Conservation (phyloP, 2,888 invertebrate genomes). For the Platypus cylindrus region DNA sequence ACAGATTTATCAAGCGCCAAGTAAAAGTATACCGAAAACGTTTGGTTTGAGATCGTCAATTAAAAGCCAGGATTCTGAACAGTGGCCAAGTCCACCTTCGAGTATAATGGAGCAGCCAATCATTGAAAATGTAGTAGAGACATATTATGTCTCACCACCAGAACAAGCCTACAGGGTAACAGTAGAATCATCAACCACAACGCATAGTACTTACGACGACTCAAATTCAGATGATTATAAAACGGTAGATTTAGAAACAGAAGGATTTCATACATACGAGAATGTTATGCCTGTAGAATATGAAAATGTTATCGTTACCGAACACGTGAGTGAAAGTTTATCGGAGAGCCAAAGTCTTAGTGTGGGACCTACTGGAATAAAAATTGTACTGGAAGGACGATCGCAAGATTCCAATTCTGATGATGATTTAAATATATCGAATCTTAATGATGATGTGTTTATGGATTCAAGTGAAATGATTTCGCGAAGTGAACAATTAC, state of each 20-base stretch:
- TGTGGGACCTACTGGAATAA: conserved; percentile 32
- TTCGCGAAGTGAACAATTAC: conserved; percentile 24
- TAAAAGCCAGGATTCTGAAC: conserved; percentile 54
- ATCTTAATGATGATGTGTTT: conserved; percentile 36
- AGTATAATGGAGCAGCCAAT: conserved; percentile 56
- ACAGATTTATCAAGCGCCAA: conserved; percentile 32
- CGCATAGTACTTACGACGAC: conserved; percentile 45
- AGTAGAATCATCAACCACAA: conserved; percentile 47
- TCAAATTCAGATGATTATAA: conserved; percentile 58
- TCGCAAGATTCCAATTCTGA: conserved; percentile 34
- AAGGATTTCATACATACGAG: conserved; percentile 32
- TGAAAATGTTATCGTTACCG: conserved; percentile 30
- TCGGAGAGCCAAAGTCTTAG: conserved; percentile 33
- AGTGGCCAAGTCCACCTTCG: conserved; percentile 73
- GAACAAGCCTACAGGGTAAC: conserved; percentile 68
- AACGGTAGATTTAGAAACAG: conserved; percentile 43
- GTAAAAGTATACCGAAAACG: conserved; percentile 31
- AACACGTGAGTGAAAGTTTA: conserved; percentile 29
- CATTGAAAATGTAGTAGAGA: conserved; percentile 67
- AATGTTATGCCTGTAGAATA: conserved; percentile 29
- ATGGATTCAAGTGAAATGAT: conserved; percentile 29
- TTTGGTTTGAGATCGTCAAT: conserved; percentile 33
- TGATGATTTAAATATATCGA: conserved; percentile 38
- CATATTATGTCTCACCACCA: conserved; percentile 65
- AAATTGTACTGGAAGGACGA: conserved; percentile 32